These are phyloP conservation scores for Atherinosoma microstoma DNA, from an alignment of 2,797 vertebrate genomes.

Conservation along the genomic window DNA sequence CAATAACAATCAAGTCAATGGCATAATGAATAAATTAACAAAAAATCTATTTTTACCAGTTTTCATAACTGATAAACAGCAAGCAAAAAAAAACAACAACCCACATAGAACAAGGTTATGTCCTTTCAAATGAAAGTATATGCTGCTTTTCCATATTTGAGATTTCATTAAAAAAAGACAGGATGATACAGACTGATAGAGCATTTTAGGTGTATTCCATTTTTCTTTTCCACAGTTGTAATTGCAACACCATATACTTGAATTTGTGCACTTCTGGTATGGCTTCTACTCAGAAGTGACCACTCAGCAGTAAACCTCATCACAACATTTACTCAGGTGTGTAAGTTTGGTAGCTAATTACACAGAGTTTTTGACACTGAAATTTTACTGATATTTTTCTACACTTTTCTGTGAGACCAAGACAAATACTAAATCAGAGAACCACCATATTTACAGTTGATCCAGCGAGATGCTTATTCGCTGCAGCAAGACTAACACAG, in stretches of 20 bases:
- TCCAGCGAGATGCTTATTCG: slow-evolving; percentile 26
- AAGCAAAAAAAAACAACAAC: not conserved
- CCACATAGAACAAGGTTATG: not conserved
- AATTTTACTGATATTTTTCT: slow-evolving; percentile 38
- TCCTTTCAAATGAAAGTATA: not conserved
- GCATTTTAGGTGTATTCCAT: slow-evolving; percentile 7
- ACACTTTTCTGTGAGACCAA: slow-evolving; percentile 34
- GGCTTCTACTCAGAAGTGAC: slow-evolving; percentile 28
- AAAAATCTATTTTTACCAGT: not conserved
- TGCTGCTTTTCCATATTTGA: slow-evolving; percentile 4
- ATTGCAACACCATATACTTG: slow-evolving; percentile 21
- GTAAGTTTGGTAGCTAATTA: slow-evolving; percentile 45
- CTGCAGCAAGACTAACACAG: slow-evolving; percentile 24
- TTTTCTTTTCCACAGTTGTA: slow-evolving; percentile 3
- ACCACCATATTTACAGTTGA: slow-evolving; percentile 39
- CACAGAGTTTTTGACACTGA: slow-evolving; percentile 26
- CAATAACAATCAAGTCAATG: not conserved
- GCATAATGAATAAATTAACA: not conserved
- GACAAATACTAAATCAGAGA: slow-evolving; percentile 45
- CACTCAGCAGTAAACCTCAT: slow-evolving; percentile 33
- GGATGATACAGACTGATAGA: slow-evolving; percentile 23
- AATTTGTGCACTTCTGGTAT: slow-evolving; percentile 4
- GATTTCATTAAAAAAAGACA: not conserved
- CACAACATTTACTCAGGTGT: slow-evolving; percentile 59
- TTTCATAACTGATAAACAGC: not conserved